A percentile compares a stretch with the other conserved stretches of the same genome.
These are phyloP conservation scores for Amniataba percoides DNA, from an alignment of 2,797 vertebrate genomes.

Conservation along the genomic window DNA sequence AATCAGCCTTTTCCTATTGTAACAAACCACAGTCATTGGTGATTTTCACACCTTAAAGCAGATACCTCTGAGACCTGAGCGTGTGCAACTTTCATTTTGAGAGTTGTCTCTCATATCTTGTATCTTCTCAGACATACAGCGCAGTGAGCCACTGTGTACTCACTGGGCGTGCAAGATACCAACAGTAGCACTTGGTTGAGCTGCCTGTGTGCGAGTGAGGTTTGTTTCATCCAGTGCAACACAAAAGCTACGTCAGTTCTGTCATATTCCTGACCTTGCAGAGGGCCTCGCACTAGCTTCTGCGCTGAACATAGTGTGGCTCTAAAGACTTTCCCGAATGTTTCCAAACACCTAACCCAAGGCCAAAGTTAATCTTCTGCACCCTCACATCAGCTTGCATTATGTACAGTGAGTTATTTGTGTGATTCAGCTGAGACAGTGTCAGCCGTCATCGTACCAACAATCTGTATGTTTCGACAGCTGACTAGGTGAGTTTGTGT, in stretches of 20 bases:
- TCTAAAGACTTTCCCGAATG: neutral
- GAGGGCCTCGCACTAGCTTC: neutral
- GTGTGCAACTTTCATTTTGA: conserved; percentile 30
- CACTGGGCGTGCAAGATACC: neutral
- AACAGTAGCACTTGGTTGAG: neutral
- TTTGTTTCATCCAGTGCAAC: neutral
- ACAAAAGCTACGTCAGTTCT: conserved; percentile 3
- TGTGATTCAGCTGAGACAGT: neutral
- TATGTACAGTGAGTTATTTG: neutral
- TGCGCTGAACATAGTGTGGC: neutral
- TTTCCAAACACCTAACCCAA: neutral
- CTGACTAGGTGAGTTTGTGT: neutral
- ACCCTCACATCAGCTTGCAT: conserved; percentile 1
- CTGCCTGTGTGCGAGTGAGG: neutral
- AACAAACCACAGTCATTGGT: neutral
- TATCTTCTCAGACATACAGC: neutral
- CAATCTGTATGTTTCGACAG: neutral
- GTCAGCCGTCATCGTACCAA: conserved; percentile 41
- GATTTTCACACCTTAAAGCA: conserved; percentile 1
- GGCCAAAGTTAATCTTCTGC: neutral
- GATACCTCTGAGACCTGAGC: neutral
- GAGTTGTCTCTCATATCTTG: neutral
- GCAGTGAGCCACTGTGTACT: neutral
- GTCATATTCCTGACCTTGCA: conserved; percentile 20
- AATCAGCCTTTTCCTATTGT: neutral